These are phyloP conservation scores for Malacosoma neustria DNA, from an alignment of 2,888 invertebrate genomes.

Conservation along the genomic window DNA sequence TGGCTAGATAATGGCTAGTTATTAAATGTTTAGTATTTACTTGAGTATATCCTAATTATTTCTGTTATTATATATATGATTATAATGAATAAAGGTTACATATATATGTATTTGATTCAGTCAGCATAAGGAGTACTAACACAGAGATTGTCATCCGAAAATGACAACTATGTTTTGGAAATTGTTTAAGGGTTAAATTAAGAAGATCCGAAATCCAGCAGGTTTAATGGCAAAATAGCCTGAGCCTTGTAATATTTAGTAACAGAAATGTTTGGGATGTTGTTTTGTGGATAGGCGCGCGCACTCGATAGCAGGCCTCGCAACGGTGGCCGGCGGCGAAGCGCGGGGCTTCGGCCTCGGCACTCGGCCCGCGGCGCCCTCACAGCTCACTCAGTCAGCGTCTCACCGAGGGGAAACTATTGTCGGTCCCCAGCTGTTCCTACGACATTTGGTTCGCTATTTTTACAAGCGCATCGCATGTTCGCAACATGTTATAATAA, in stretches of 20 bases:
- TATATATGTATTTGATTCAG: no score
- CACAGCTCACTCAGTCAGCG: slow-evolving; percentile 54
- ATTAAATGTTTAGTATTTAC: no score
- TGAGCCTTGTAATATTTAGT: not conserved
- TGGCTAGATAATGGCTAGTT: no score
- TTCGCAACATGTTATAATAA: slow-evolving; percentile 21
- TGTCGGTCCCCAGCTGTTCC: slow-evolving; percentile 29
- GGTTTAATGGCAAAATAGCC: not conserved
- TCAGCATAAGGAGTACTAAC: no score
- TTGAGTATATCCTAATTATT: no score
- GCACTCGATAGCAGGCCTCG: slow-evolving; percentile 35
- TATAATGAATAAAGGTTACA: no score
- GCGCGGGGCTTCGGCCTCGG: slow-evolving; percentile 49
- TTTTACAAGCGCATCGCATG: slow-evolving; percentile 41
- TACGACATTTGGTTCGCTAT: slow-evolving; percentile 39
- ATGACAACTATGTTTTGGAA: no score
- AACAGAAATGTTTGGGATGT: slow-evolving; percentile 11
- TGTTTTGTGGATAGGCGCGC: slow-evolving; percentile 53
- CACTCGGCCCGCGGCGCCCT: slow-evolving; percentile 50
- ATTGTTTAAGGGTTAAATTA: no score
- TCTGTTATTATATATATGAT: no score
- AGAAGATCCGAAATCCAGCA: slow-evolving; percentile 1
- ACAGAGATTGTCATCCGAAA: no score
- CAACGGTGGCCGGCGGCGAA: slow-evolving; percentile 30
- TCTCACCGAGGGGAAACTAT: slow-evolving; percentile 40